Percentiles rank a stretch among this genome's conserved stretches.
Conservation (phyloP, 2,113 vertebrate species). For the Leucoraja erinaceus region DNA sequence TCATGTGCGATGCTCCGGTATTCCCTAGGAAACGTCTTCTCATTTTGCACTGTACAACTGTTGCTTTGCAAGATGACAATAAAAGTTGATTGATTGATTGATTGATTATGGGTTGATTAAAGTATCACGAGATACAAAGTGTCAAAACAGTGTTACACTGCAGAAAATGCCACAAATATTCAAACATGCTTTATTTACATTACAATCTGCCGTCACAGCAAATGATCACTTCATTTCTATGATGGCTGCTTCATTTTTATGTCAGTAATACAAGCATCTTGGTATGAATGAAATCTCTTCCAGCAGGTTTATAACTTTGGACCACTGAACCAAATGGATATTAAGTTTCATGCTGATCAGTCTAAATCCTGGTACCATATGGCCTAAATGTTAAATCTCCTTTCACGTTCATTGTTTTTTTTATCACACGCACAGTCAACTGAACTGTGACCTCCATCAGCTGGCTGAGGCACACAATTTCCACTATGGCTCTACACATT, state of each 20-base stretch:
- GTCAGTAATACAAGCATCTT: neutral
- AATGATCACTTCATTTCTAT: neutral
- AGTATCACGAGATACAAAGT: neutral
- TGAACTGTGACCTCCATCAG: neutral
- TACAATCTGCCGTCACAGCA: neutral
- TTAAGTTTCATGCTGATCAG: neutral
- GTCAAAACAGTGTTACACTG: too few species aligned
- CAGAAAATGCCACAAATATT: neutral
- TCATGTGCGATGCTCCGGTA: too few species aligned
- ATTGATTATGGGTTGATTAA: neutral
- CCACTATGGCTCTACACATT: too few species aligned
- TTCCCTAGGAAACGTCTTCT: too few species aligned
- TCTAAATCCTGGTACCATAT: neutral
- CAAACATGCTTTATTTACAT: neutral
- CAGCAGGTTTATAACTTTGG: neutral
- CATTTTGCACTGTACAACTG: too few species aligned
- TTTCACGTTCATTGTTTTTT: neutral
- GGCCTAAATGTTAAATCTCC: neutral
- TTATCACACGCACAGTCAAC: neutral
- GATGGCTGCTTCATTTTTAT: neutral
- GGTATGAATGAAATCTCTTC: neutral
- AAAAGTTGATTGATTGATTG: too few species aligned
- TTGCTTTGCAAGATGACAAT: too few species aligned
- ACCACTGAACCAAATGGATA: neutral
- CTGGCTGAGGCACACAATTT: neutral